These are phyloP conservation scores for Perca flavescens DNA, from an alignment of 2,113 vertebrate species.

Conservation along the genomic window DNA sequence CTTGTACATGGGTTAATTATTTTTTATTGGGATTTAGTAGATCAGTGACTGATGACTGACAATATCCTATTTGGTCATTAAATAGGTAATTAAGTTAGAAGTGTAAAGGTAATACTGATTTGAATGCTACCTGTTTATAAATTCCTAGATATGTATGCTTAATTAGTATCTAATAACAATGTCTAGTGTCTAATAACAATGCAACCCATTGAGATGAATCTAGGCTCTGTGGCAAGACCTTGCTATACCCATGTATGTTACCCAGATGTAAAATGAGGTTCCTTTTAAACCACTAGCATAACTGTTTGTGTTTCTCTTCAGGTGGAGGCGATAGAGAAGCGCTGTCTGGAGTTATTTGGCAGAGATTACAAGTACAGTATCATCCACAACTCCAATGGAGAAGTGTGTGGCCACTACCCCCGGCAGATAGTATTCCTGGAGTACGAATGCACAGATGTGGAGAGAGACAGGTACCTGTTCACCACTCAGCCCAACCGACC, in stretches of 20 bases:
- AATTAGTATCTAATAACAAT: not conserved
- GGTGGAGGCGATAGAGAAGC: slow-evolving; percentile 93
- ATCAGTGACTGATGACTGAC: not conserved
- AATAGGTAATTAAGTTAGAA: not conserved
- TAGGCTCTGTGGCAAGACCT: not conserved
- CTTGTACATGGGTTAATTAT: not conserved
- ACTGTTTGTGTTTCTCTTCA: slow-evolving; percentile 59
- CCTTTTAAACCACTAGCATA: not conserved
- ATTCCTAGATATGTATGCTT: not conserved
- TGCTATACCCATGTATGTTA: no score
- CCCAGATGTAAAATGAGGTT: not conserved
- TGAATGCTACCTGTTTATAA: not conserved
- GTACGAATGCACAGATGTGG: slow-evolving; percentile 88
- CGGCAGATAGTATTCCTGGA: slow-evolving; percentile 95
- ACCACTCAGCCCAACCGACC: not conserved
- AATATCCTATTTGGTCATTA: not conserved
- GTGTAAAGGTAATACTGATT: not conserved
- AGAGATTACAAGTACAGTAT: slow-evolving; percentile 95
- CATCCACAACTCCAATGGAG: slow-evolving; percentile 92
- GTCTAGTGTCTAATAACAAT: not conserved
- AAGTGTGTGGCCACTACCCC: slow-evolving; percentile 96
- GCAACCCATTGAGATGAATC: not conserved
- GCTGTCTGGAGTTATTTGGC: slow-evolving; percentile 93
- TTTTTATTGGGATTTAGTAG: not conserved
- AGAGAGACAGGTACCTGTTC: slow-evolving; percentile 88